Base-by-base conservation (phyloP, 2,888 invertebrate genomes). In the Priocnemis perturbator region DNA sequence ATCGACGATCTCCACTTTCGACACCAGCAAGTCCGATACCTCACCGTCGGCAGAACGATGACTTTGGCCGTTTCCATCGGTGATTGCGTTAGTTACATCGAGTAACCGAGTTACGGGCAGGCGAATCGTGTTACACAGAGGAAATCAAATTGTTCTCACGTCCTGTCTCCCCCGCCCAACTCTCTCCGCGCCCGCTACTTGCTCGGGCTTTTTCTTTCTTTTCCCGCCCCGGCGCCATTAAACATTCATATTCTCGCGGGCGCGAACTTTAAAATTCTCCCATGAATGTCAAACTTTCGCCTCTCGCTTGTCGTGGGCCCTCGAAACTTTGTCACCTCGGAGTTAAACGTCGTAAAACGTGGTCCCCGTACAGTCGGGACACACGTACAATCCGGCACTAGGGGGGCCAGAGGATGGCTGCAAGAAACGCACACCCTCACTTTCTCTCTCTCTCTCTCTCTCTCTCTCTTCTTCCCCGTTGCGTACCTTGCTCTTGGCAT, bases 191-290 rank as follows among this genome's bases (percentile, higher is more conserved):
- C 7, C 37, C 7, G 37, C 7, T 11, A 37, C 37, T 37, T 37
- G 15, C 26, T 5, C 4, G 11, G 7, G n/a, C 50, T 50, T 9
- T 9, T 50, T 45, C 14, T 7, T n/a, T 57, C 50, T 45, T 53
- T 64, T 63, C 59, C 30, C 50, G 50, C 64, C 56, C 57, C 44
- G n/a, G 9, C 2, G 53, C 53, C 71, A 78, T 78, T 78, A 78
- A 78, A 78, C 76, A 78, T 78, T 78, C 78, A 78, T 78, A 78
- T 74, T 73, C 73, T 73, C 69, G 59, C 67, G n/a, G 70, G 70
- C 64, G 70, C 66, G 67, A 73, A 78, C 73, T 78, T 76, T 70
- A 71, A 76, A 74, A 78, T 73, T 76, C 71, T 64, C 73, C 67
- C 76, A 72, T 74, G 74, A 78, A 78, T 70, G 78, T 76, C 76